A percentile compares a stretch with the other conserved stretches of the same genome.
Conservation (phyloP, 92 coral and sea anemone species). For the Zoanthus gigantus region DNA sequence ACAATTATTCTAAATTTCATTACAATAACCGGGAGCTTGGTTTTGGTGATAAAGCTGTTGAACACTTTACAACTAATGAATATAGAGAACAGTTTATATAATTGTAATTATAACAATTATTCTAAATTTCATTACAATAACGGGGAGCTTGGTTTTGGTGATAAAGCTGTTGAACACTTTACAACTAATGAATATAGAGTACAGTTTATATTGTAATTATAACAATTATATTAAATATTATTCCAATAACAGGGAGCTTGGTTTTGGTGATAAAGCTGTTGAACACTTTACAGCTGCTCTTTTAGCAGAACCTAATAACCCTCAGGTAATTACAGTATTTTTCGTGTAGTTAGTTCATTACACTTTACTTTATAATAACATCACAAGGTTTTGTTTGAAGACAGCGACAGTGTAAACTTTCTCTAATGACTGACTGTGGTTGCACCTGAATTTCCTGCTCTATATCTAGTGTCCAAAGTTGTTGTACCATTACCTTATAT, state of each 20-base stretch:
- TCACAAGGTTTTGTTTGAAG: not conserved
- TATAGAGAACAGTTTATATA: too few species aligned
- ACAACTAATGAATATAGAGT: too few species aligned
- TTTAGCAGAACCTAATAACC: slow-evolving; percentile 68
- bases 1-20: too few species aligned
- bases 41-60: slow-evolving; percentile 58
- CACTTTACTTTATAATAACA: not conserved
- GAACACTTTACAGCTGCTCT: slow-evolving; percentile 80
- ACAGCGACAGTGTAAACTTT: not conserved
- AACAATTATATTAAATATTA: too few species aligned
- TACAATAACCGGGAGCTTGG: slow-evolving; percentile 90
- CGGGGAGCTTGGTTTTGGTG: slow-evolving; percentile 80
- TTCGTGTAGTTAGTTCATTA: not conserved
- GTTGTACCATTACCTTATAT: too few species aligned
- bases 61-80: slow-evolving; percentile 76
- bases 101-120: too few species aligned
- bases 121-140: too few species aligned
- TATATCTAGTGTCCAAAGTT: too few species aligned
- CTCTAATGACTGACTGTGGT: too few species aligned
- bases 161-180: slow-evolving; percentile 68
- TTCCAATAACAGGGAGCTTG: slow-evolving; percentile 70
- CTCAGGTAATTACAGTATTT: slow-evolving; percentile 51
- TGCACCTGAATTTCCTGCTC: too few species aligned
- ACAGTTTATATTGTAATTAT: too few species aligned
- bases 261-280: slow-evolving; percentile 64